Percentiles rank a stretch among this genome's conserved stretches.
Evolutionary conservation across 2,888 invertebrate species (phyloP).

Genomic region (Diploptera punctata): DNA sequence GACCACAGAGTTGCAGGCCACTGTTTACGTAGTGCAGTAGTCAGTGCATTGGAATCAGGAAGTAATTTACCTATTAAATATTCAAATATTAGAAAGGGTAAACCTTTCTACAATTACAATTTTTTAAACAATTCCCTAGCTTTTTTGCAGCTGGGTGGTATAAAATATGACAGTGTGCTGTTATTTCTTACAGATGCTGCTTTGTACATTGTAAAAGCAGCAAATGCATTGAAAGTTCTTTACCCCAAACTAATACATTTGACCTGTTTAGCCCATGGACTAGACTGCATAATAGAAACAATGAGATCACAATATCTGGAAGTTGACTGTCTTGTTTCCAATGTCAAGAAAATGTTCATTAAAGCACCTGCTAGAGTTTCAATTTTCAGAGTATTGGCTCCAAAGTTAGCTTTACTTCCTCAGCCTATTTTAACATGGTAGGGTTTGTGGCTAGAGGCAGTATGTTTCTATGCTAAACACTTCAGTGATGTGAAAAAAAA

Average conservation of each 20-base stretch:
- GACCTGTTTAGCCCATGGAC: conserved; percentile 48
- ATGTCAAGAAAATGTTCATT: conserved; percentile 42
- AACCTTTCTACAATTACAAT: background rate
- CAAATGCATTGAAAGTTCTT: conserved; percentile 44
- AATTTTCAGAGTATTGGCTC: no score
- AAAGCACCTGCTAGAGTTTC: no score
- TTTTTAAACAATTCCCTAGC: no score
- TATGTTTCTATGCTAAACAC: no score
- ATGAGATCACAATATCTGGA: conserved; percentile 45
- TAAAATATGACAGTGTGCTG: conserved; percentile 39
- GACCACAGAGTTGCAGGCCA: background rate
- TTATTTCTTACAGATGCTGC: conserved; percentile 45
- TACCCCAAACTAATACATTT: conserved; percentile 48
- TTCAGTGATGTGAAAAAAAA: background rate
- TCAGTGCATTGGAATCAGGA: background rate
- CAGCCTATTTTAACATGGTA: no score
- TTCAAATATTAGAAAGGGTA: background rate
- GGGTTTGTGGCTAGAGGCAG: no score
- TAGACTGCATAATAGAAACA: conserved; percentile 48
- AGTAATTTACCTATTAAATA: background rate
- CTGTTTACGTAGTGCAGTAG: background rate
- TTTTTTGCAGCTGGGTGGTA: no score
- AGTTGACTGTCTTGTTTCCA: conserved; percentile 47
- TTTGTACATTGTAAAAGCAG: conserved; percentile 47
- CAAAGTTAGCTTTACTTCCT: no score